Evolutionary conservation across 1,140 invertebrate genomes (phyloP).

Genomic region (Drosophila azteca): DNA sequence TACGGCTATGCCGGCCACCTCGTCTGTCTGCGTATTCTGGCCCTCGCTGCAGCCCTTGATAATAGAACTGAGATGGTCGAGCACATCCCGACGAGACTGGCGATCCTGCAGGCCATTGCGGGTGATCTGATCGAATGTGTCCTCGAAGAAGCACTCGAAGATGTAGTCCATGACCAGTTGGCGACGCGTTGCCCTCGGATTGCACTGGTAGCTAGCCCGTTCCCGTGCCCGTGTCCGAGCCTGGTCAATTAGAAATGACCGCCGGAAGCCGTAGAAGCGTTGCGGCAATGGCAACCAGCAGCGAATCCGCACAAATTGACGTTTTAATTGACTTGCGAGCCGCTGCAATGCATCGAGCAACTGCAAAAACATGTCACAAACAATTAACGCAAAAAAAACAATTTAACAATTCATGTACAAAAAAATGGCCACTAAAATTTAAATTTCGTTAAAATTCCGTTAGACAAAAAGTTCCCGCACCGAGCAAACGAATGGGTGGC

Average conservation of each 20-base stretch:
- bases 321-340: constrained; percentile 73
- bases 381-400: constrained; percentile 14
- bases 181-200: constrained; percentile 38
- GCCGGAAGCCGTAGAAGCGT: constrained; percentile 66
- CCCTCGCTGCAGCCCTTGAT: constrained; percentile 82
- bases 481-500: constrained; percentile 33
- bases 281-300: constrained; percentile 48
- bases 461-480: constrained; percentile 33
- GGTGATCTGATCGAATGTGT: constrained; percentile 77
- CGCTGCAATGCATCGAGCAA: constrained; percentile 54
- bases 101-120: constrained; percentile 80
- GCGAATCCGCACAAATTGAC: constrained; percentile 60
- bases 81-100: constrained; percentile 74
- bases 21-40: constrained; percentile 69
- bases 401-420: constrained; percentile 3
- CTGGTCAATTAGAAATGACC: not conserved
- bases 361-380: constrained; percentile 60
- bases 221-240: constrained; percentile 6
- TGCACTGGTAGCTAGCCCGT: constrained; percentile 47
- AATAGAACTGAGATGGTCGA: constrained; percentile 80
- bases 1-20: constrained; percentile 79
- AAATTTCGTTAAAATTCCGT: constrained; percentile 19
- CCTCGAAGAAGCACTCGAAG: constrained; percentile 83
- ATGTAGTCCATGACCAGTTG: constrained; percentile 80
- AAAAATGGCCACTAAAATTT: not conserved